Evolutionary conservation across 64 coral and sea anemone species (phyloP), one percentile per base, ranked within the genome.

Genomic region (Hydrozoanthus tunicans): DNA sequence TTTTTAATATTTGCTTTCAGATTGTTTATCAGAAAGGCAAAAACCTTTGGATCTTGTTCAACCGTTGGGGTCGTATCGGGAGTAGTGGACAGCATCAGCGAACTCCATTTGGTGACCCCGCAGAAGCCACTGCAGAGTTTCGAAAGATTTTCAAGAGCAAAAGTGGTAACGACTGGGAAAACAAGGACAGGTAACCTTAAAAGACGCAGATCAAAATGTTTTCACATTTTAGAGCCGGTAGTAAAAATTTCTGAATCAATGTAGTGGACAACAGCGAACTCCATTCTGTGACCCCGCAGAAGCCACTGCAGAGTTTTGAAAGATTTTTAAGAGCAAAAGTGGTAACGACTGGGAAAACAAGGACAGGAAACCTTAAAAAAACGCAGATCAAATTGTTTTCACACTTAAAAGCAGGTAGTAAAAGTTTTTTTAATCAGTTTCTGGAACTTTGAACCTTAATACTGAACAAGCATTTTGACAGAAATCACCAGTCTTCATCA

Each of bases 261-360:
- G 32, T 43, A 43, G 32, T 43, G 32, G 32, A 43, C 32, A 43
- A 43, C 32, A 43, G 32, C 32, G 32, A 43, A 43, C 32, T 43
- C 32, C 20, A 20, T 20, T 20, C 20, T 20, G 72, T 53, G 89
- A 94, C 59, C 68, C 95, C 2, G 11, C 55, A 6, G 83, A 64
- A 59, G 95, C 95, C 14, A 94, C 95, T 27, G 32, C 70, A 7
- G 95, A 96, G 10, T 96, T 96, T 65, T 79, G 86, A 23, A 94
- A 93, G 77, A 96, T 96, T 59, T 96, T 96, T 77, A 92, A 92
- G 13, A 96, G 95, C 61, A 96, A 96, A 79, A 96, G 92, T 59
- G 92, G 95, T n/a, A 96, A 96, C 60, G 73, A 91, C 58, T 96
- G 95, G 95, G 77, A 89, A 6, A 83, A 94, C 3, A 96, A 96